Evolutionary conservation across 1,140 invertebrate genomes (phyloP), one percentile per base, ranked within the genome.

Genomic region (Drosophila aff.): DNA sequence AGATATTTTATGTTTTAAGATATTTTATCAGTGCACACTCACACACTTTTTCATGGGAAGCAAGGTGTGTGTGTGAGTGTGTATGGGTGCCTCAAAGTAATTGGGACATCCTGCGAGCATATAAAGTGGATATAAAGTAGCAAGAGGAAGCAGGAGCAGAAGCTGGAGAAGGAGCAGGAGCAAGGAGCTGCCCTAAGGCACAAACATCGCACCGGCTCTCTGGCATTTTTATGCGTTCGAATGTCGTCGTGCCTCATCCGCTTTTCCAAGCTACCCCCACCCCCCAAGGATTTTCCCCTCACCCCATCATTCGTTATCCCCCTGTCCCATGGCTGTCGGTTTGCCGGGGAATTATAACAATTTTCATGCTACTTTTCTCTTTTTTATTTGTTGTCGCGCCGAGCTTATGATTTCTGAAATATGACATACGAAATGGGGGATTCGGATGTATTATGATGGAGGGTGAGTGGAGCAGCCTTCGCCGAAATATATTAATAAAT

Each of bases 321-420:
- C 44, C 21, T n/a, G 36, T 60, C 26, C 49, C 52, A 64, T n/a
- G 65, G 66, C 60, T 52, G 58, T 81, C 77, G 76, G 67, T 67
- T 82, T 78, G 53, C 65, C 49, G 76, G 63, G 67, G 76, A 90
- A 91, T 90, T 90, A 91, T 90, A 91, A 90, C 86, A 90, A 86
- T 90, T 90, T 73, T 90, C 86, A 86, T 91, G 83, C 79, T 90
- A 82, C 79, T 81, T 81, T 81, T 81, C 74, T 87, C 72, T 90
- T 80, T 75, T 76, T 90, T 85, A 85, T 86, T 85, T 91, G 79
- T 82, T 91, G 83, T 91, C 82, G 86, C 81, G 86, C 50, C 60
- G 63, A 90, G 86, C 86, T 90, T 90, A 90, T 90, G 86, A 90
- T 90, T 90, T 91, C 86, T 90, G 86, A 90, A 86, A 90, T 90